Evolutionary conservation across 1,140 invertebrate genomes (phyloP).

Genomic region (Laodelphax striatellus): DNA sequence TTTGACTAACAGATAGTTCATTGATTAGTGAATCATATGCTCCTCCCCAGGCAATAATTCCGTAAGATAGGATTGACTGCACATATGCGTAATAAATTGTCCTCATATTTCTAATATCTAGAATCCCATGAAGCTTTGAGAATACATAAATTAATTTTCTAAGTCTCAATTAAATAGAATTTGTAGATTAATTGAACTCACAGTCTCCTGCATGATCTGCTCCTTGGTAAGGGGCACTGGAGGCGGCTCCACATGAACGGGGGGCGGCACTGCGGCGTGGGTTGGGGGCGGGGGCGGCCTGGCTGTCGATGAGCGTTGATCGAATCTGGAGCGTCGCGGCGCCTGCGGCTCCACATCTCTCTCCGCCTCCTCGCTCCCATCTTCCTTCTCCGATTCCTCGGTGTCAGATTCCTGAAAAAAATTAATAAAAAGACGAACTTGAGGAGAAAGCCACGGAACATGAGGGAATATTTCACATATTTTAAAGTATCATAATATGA

Average conservation of each 20-base stretch:
- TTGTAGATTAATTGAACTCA: conserved; percentile 26
- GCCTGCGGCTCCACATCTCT: conserved; percentile 25
- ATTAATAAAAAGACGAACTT: background rate
- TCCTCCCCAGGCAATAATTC: too few relatives aligned
- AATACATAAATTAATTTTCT: too few relatives aligned
- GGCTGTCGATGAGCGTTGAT: conserved; percentile 25
- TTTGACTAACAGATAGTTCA: too few relatives aligned
- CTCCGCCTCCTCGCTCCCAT: conserved; percentile 28
- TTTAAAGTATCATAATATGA: too few relatives aligned
- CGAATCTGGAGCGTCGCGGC: conserved; percentile 34
- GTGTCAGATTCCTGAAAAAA: conserved; percentile 38
- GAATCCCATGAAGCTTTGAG: too few relatives aligned
- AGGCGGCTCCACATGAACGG: conserved; percentile 19
- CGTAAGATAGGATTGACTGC: too few relatives aligned
- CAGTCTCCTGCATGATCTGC: conserved; percentile 42
- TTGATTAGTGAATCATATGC: too few relatives aligned
- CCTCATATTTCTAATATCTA: too few relatives aligned
- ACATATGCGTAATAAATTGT: too few relatives aligned
- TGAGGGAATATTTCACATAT: background rate
- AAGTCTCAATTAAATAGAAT: too few relatives aligned
- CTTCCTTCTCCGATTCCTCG: conserved; percentile 38
- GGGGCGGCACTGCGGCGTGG: conserved; percentile 6
- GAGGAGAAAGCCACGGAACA: conserved; percentile 1
- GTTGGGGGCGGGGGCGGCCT: background rate
- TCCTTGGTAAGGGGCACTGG: conserved; percentile 31